Base-by-base conservation (phyloP, 2,797 vertebrate genomes). In the Arctocebus calabarensis region DNA sequence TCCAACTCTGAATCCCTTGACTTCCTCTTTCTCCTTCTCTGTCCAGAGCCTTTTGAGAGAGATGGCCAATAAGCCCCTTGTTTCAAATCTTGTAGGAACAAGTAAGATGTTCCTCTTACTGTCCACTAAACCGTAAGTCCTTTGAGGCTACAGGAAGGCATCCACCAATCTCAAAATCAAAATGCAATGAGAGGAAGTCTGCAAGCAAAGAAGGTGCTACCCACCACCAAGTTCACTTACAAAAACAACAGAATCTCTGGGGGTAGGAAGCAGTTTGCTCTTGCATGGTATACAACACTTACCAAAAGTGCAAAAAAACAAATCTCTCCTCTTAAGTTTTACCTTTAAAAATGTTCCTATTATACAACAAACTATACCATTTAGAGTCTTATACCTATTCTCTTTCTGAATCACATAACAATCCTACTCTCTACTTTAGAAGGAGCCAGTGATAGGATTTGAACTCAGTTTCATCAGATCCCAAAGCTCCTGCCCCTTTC, bases 1-100 rank as follows among this genome's bases (percentile, higher is more conserved):
- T 97, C 97, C 97, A 97, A 82, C 91, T 97, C 94, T 94, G 94
- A 84, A 94, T 94, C 96, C 96, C 96, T 97, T 94, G 85, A 97
- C 96, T 98, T 97, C 96, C 96, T 97, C 83, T 94, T 92, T 92
- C 86, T 96, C 94, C 94, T 97, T 91, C 93, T 62, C 79, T 73
- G 61, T 94, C 95, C 88, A 94, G 90, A 32, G 96, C 88, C 96
- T 84, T 97, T 97, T 97, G 95, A 97, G 55, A 0, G 81, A 95
- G 34, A 87, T 43, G 88, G 81, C 90, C 70, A 97, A 97, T 97
- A 94, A 97, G 90, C 83, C 94, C 96, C 96, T 98, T 97, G 96
- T 98, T 97, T 86, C 79, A 55, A 81, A 89, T 91, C 81, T 92
- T 89, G 95, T 88, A 93, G 95, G 88, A 94, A 95, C 68, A 82